Conservation (phyloP, 2,797 vertebrate species). For the Crax fasciolata region DNA sequence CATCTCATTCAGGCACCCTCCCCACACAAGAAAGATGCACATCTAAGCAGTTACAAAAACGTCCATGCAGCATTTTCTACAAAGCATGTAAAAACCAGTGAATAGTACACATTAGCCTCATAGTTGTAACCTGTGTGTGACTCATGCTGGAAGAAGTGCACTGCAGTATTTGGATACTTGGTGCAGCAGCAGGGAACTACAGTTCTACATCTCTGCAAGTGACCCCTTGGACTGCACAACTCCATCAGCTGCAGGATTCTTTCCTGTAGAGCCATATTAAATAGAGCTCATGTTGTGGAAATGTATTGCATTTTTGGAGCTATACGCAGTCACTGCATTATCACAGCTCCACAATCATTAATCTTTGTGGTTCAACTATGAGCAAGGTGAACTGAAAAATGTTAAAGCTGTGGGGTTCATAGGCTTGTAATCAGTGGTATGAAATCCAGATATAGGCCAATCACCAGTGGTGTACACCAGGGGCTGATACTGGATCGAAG, state of each 20-base stretch:
- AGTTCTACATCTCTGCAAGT: not conserved
- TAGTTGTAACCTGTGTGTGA: not conserved
- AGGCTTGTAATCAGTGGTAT: not conserved
- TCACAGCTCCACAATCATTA: not conserved
- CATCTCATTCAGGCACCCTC: not conserved
- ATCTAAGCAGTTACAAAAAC: not conserved
- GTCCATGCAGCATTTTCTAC: not conserved
- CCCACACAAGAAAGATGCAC: not conserved
- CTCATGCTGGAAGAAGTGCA: not conserved
- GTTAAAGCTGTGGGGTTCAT: not conserved
- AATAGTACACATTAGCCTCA: not conserved
- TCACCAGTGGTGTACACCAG: fast-evolving
- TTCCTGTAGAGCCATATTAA: not conserved
- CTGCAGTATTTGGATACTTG: not conserved
- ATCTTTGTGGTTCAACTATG: not conserved
- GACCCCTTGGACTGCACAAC: not conserved
- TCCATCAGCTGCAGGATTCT: fast-evolving
- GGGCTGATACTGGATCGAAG: no score
- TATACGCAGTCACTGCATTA: not conserved
- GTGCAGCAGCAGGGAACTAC: not conserved
- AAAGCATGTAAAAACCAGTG: not conserved
- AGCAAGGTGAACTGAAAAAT: not conserved
- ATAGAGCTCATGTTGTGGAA: not conserved
- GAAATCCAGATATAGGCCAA: not conserved
- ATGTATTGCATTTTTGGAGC: not conserved